Conservation (phyloP, 2,113 vertebrate species). For the Procavia capensis region DNA sequence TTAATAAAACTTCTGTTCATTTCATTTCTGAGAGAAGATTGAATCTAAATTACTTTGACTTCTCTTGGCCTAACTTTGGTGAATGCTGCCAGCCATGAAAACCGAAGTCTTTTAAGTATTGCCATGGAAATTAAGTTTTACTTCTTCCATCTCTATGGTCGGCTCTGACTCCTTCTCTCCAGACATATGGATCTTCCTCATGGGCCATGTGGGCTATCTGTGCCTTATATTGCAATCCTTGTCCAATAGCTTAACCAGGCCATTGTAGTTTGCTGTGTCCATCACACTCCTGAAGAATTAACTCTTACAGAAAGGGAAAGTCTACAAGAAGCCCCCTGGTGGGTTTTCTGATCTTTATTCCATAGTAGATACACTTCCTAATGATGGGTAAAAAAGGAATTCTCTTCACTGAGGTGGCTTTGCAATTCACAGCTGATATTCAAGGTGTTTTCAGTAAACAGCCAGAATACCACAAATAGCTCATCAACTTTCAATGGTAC, state of each 20-base stretch:
- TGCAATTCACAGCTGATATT: neutral
- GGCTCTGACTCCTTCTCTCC: neutral
- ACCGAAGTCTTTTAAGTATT: conserved; percentile 73
- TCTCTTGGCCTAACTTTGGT: conserved; percentile 85
- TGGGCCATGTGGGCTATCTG: neutral
- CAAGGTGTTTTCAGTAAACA: neutral
- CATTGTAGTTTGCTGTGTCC: neutral
- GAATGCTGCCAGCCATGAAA: conserved; percentile 74
- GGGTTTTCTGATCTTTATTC: neutral
- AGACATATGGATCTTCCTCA: accelerated
- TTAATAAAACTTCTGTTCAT: conserved; percentile 90
- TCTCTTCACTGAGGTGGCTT: neutral
- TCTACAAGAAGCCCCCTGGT: neutral
- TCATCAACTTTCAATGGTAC: neutral
- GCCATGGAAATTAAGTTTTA: conserved; percentile 51
- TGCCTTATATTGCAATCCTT: neutral
- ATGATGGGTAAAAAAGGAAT: neutral
- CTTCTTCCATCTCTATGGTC: neutral
- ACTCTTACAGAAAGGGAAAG: neutral
- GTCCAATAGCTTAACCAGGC: neutral
- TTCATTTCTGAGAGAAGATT: conserved; percentile 89
- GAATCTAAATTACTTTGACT: conserved; percentile 91
- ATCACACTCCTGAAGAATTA: neutral
- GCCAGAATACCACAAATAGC: neutral
- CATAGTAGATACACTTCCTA: neutral